These are phyloP conservation scores for Barbus barbus DNA, from an alignment of 2,113 vertebrate genomes.

Conservation along the genomic window DNA sequence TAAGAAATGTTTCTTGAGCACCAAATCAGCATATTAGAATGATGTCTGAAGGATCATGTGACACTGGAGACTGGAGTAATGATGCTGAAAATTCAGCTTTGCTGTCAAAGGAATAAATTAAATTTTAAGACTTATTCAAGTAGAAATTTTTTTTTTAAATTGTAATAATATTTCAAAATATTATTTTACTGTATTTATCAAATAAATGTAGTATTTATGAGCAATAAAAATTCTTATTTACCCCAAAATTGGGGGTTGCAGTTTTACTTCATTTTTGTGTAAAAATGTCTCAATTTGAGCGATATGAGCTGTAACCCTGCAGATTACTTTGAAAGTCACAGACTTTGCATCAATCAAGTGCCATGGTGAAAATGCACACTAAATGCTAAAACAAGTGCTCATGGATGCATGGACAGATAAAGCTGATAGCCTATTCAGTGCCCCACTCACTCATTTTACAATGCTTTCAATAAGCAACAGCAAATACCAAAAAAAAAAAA, in stretches of 20 bases:
- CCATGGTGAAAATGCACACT: background rate
- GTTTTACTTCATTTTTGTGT: background rate
- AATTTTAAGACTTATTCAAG: too few relatives aligned
- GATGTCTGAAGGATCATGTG: too few relatives aligned
- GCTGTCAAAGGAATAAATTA: background rate
- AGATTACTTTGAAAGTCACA: constrained; percentile 62
- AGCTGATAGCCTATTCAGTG: background rate
- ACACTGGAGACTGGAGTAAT: background rate
- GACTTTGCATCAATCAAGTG: background rate
- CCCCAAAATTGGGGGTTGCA: too few relatives aligned
- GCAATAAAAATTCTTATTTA: too few relatives aligned
- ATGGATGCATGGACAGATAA: background rate
- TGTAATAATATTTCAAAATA: too few relatives aligned
- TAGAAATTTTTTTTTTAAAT: too few relatives aligned
- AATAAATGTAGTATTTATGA: background rate
- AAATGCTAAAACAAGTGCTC: background rate
- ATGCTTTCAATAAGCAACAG: background rate
- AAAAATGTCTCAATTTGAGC: constrained; percentile 31
- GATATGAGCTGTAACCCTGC: constrained; percentile 57
- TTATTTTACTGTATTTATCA: background rate
- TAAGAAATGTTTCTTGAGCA: too few relatives aligned
- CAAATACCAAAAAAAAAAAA: too few relatives aligned
- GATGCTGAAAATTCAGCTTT: background rate
- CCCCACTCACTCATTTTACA: background rate
- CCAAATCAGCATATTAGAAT: too few relatives aligned